Base-by-base conservation (phyloP, 2,113 vertebrate species). In the Nerophis lumbriciformis region DNA sequence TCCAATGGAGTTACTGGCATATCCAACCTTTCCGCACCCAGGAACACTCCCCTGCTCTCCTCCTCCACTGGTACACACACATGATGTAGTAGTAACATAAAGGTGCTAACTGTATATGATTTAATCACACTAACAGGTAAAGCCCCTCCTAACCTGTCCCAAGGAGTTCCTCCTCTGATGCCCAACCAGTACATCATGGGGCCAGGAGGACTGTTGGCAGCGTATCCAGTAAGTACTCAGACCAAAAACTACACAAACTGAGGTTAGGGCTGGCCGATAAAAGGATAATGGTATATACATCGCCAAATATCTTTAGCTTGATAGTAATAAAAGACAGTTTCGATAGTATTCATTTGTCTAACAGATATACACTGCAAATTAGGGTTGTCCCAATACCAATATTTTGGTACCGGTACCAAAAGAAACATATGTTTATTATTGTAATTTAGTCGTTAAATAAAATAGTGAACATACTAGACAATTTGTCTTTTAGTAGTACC, bases 121-220 rank as follows among this genome's bases (percentile, higher is more conserved):
- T 15, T 55, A 14, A 19, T 58, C 73, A 28, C 67, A 5, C 55
- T 83, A 5, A 14, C 83, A 99, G 96, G 96, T 86, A 98, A 99
- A 92, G 93, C 92, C 55, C 96, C 95, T 64, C 95, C 96, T 65
- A 98, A 98, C 76, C 76, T 98, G 77, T 94, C 95, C 56, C 95
- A 95, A 80, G 96, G 96, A 69, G 92, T 97, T 48, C 94, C 95
- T 2, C 96, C 96, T 52, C 87, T 99, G 73, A 88, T 99, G 81
- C 95, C 93, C 84, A 99, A 94, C 90, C 96, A 98, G 90, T 99
- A 98, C 86, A 95, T 99, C 84, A 91, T 99, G 91, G 96, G 96
- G 81, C 96, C 96, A 7, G 96, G 96, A 82, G 95, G 96, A 75
- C 90, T 98, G 72, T 93, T 99, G 63, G 95, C 95, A 71, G 95